Evolutionary conservation across 2,888 invertebrate genomes (phyloP).

Genomic region (Periphyllus acericola): DNA sequence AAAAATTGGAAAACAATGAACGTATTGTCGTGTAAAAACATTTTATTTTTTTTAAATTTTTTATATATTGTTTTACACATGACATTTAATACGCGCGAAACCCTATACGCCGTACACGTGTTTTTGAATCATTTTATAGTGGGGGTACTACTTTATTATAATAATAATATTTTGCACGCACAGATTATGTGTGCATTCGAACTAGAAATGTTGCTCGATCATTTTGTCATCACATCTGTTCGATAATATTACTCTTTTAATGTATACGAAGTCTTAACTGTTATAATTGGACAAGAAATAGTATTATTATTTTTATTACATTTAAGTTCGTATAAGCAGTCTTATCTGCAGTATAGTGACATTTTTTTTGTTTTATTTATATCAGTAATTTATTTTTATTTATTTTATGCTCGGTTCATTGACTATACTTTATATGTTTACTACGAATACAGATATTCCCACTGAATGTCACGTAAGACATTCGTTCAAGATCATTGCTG

Average conservation of each 20-base stretch:
- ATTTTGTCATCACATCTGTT: conserved; percentile 16
- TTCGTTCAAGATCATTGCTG: conserved; percentile 9
- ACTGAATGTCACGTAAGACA: conserved; percentile 17
- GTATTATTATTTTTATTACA: no score
- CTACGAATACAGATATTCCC: conserved; percentile 23
- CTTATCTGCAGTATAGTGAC: not conserved
- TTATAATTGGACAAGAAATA: no score
- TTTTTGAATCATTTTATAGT: conserved; percentile 35
- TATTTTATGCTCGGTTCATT: not conserved
- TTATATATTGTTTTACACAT: conserved; percentile 45
- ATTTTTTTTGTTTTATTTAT: not conserved
- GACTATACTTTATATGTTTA: conserved; percentile 32
- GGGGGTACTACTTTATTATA: conserved; percentile 10
- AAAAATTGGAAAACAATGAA: conserved; percentile 27
- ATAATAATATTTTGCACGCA: conserved; percentile 23
- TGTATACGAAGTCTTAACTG: no score
- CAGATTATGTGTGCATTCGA: conserved; percentile 22
- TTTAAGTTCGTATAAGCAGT: not conserved
- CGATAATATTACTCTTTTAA: no score
- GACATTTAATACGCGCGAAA: conserved; percentile 48
- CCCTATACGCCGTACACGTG: conserved; percentile 37
- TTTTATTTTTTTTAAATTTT: conserved; percentile 1
- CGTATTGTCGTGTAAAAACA: conserved; percentile 22
- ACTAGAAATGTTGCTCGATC: not conserved
- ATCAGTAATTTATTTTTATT: not conserved